Evolutionary conservation across 2,888 invertebrate genomes (phyloP), one percentile per base, ranked within the genome.

Genomic region (Spodoptera littoralis): DNA sequence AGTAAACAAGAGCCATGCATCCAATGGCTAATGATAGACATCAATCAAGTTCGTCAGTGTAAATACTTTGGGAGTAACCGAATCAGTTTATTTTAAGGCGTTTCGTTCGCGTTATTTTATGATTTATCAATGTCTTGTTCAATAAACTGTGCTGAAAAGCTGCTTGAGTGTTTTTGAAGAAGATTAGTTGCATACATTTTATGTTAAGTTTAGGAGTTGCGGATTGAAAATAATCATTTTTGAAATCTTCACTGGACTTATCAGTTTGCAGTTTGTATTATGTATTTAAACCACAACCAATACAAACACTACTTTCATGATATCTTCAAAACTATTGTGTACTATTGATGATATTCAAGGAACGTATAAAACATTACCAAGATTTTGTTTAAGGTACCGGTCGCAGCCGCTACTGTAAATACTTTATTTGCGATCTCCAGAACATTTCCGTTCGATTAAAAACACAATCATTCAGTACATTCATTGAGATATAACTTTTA

Each of bases 401-500:
- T 48, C 53, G 51, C 62, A 45, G 52, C 54, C 18, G 53, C 54
- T 51, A 12, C 22, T 43, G 53, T 47, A 54, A 24, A 27, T 56
- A 43, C 59, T 63, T 60, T 61, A 62, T 61, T 60, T 60, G 24
- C 24, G 45, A 63, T 65, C 18, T 54, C 12, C 12, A 55, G 41
- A 3, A 63, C 58, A 63, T 75, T 65, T 66, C 53, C 52, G 48
- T 72, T 70, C 65, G 71, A 78, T 81, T 77, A 75, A 79, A 74
- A 80, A 72, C 66, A 75, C 69, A 75, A 82, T 77, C 66, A 67
- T 78, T 77, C 67, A 76, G 75, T 68, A 74, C 67, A 70, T 76
- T 80, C 84, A 90, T 90, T 90, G 88, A 91, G 88, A 88, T 87
- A 87, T 83, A 89, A 88, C 83, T 88, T 86, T 88, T 82, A 87